Evolutionary conservation across 2,888 invertebrate genomes (phyloP), one percentile per base, ranked within the genome.

Genomic region (Pyrochroa serraticornis): DNA sequence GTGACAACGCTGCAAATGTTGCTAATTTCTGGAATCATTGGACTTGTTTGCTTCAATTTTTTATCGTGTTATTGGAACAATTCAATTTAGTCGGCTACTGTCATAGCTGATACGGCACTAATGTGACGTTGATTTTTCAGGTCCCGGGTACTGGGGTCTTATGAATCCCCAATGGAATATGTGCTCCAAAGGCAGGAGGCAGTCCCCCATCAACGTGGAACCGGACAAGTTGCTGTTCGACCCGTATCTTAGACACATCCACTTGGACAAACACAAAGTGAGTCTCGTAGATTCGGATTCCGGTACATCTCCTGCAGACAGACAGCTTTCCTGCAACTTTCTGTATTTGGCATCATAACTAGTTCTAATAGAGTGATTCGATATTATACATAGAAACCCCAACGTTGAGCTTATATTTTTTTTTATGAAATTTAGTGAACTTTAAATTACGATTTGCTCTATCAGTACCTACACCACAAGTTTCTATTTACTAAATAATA

Each of bases 121-220:
- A n/a, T 49, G 30, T 38, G 22, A 43, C 48, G 38, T 65, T 64
- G 64, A 62, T 68, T 70, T 62, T 82, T 1, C 84, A 95, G 98
- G 98, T 82, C 97, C 97, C 44, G 92, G 93, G 54, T 97, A 96
- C 83, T 98, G 98, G 98, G 97, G 98, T 56, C 86, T 96, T 68
- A 93, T 97, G 82, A 97, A 97, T 83, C 95, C 95, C 8, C 95
- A 97, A 79, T 98, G 98, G 98, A 91, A 91, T 76, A 90, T 98
- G 86, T 98, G 98, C 84, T 93, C 91, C 81, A 95, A 95, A 80
- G 98, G 98, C 41, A 86, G 93, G 62, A 87, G 96, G 63, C 98
- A 98, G 82, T 97, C 97, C 63, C 98, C 98, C 1, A 94, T 99
- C 77, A 95, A 98, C 83, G 90, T 99, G 67, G 96, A 97, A 75